Conservation (phyloP, 2,888 invertebrate species). For the Dicyrtoma fusca region DNA sequence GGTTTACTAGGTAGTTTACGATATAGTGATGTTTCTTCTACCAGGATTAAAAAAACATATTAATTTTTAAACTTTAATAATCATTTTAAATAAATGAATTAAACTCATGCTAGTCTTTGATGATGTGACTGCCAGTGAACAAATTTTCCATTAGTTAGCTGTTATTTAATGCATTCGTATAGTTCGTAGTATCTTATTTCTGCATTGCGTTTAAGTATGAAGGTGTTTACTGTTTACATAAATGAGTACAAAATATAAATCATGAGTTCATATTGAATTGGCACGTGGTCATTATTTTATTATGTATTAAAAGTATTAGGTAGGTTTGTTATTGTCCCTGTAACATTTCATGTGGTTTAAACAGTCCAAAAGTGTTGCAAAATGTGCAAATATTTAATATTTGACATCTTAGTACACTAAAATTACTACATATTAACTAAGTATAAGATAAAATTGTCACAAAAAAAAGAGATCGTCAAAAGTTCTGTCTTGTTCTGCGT, state of each 20-base stretch:
- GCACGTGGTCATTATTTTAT: slow-evolving; percentile 17
- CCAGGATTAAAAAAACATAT: too few relatives aligned
- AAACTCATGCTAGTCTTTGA: too few relatives aligned
- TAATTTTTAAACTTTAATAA: too few relatives aligned
- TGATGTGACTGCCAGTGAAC: too few relatives aligned
- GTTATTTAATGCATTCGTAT: too few relatives aligned
- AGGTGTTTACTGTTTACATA: too few relatives aligned
- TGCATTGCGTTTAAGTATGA: background rate
- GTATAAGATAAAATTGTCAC: background rate
- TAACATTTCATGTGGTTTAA: background rate
- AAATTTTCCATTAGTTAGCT: too few relatives aligned
- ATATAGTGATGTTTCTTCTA: too few relatives aligned
- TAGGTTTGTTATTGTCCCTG: background rate
- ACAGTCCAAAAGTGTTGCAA: background rate
- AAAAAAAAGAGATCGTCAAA: slow-evolving; percentile 20
- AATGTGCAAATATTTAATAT: slow-evolving; percentile 1
- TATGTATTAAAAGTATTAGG: background rate
- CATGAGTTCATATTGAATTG: background rate
- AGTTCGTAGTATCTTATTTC: background rate
- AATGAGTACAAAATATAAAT: background rate
- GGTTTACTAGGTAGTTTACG: too few relatives aligned
- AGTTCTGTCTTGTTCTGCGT: slow-evolving; percentile 6
- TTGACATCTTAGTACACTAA: background rate
- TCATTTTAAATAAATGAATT: too few relatives aligned
- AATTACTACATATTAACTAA: background rate